phyloP scores from a whole-genome alignment of 2,113 vertebrate species.

The Tonatia bakeri region DNA sequence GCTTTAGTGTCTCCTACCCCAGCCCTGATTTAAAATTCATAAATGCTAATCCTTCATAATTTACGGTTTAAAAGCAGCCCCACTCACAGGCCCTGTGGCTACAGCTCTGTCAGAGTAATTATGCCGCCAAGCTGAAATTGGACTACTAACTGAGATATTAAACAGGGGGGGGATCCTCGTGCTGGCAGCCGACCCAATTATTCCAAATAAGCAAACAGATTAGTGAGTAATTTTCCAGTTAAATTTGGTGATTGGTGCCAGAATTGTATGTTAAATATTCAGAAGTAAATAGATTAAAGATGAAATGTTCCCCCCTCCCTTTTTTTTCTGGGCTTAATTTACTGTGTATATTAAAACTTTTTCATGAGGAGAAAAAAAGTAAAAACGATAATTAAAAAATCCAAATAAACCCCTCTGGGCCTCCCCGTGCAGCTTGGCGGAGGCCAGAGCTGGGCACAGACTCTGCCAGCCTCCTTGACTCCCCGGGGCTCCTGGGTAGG shows the following conservation, averaged over 20 bases:
- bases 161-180: slow-evolving; percentile 95
- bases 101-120: slow-evolving; percentile 99
- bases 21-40: slow-evolving; percentile 99
- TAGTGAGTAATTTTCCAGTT: slow-evolving; percentile 99
- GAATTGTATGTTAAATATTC: slow-evolving; percentile 93
- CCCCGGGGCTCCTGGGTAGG: neutral
- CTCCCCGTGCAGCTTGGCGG: slow-evolving; percentile 1
- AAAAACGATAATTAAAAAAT: slow-evolving; percentile 75
- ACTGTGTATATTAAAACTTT: slow-evolving; percentile 89
- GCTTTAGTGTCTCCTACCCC: slow-evolving; percentile 99
- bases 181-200: slow-evolving; percentile 99
- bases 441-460: neutral
- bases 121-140: slow-evolving; percentile 99
- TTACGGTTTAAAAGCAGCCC: slow-evolving; percentile 99
- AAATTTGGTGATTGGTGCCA: slow-evolving; percentile 97
- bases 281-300: slow-evolving; percentile 98
- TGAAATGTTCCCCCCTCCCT: slow-evolving; percentile 83
- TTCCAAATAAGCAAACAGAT: slow-evolving; percentile 99
- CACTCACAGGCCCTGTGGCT: slow-evolving; percentile 99
- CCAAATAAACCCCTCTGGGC: slow-evolving; percentile 68
- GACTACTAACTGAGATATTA: slow-evolving; percentile 99
- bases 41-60: slow-evolving; percentile 99
- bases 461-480: neutral
- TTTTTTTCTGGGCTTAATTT: slow-evolving; percentile 86
- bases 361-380: slow-evolving; percentile 75